Conservation (phyloP, 1,140 invertebrate genomes). For the Pteromalus puparum region DNA sequence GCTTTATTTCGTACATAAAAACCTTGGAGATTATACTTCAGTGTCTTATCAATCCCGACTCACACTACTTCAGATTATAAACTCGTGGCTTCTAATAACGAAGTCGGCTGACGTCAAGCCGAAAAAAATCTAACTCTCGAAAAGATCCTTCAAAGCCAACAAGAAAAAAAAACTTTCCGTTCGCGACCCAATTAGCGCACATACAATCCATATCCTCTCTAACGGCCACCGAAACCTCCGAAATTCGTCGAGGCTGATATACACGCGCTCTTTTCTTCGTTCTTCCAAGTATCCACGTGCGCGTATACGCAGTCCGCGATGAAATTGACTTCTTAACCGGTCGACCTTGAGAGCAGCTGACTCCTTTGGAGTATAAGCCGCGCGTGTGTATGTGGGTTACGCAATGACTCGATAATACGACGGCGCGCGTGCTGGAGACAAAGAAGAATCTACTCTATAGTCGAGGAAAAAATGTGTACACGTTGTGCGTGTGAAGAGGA, state of each 20-base stretch:
- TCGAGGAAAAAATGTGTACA: background rate
- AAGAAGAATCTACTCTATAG: background rate
- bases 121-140: background rate
- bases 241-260: background rate
- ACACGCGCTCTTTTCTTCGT: background rate
- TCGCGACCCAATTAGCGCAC: background rate
- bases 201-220: background rate
- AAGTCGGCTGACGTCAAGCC: background rate
- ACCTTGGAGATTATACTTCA: background rate
- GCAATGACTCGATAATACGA: constrained; percentile 34
- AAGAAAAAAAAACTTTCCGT: background rate
- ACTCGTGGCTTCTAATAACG: background rate
- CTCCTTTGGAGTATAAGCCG: constrained; percentile 27
- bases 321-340: constrained; percentile 56
- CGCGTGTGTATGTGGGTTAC: constrained; percentile 26
- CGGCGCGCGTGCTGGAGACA: background rate
- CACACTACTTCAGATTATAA: background rate
- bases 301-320: no score
- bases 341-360: constrained; percentile 65
- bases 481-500: background rate
- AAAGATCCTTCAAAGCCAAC: background rate
- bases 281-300: background rate
- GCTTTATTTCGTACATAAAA: background rate
- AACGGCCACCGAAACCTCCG: background rate
- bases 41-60: background rate